Base-by-base conservation (phyloP, 2,888 invertebrate species). In the Pherbina coryleti region DNA sequence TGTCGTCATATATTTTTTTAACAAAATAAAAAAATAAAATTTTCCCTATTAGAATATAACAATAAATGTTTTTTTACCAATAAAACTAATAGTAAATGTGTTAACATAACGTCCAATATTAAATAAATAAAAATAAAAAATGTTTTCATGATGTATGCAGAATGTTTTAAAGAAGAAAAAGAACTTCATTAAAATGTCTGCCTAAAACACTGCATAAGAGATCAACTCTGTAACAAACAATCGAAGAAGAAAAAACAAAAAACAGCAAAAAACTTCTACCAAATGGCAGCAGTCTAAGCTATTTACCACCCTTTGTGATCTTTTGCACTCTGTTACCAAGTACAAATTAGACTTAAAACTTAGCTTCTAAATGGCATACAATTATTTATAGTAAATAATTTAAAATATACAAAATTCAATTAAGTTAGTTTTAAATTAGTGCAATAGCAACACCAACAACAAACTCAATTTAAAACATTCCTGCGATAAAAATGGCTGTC, bases 401-500 rank as follows among this genome's bases (percentile, higher is more conserved):
- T 75, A 55, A 37, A 67, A 55, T 75, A 79, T 74, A 79, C 70
- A 80, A 66, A 74, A 67, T 62, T 22, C 64, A 37, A 37, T 67
- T 51, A 76, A 51, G 44, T 55, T 74, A 81, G 77, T 77, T 78
- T 73, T 81, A 78, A 73, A 77, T 79, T 71, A 80, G 76, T 76
- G 73, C 60, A 78, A 80, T 80, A 75, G 77, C 70, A 75, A 77
- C 44, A 62, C 44, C 44, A 77, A 79, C 51, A 72, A 77, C 53
- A 62, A 73, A 57, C 55, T 11, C 69, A 71, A 77, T 44, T 22
- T 51, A 55, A 76, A 67, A 81, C 81, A 83, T 82, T 82, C 82
- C 83, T 81, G 81, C 81, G 80, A 75, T 77, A 78, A 71, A 82
- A 79, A 83, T 83, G 82, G 82, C 82, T 82, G 82, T 81, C 79